Percentiles rank a stretch among this genome's conserved stretches.
phyloP scores from a whole-genome alignment of 2,888 invertebrate species.

The Polydrusus tereticollis region DNA sequence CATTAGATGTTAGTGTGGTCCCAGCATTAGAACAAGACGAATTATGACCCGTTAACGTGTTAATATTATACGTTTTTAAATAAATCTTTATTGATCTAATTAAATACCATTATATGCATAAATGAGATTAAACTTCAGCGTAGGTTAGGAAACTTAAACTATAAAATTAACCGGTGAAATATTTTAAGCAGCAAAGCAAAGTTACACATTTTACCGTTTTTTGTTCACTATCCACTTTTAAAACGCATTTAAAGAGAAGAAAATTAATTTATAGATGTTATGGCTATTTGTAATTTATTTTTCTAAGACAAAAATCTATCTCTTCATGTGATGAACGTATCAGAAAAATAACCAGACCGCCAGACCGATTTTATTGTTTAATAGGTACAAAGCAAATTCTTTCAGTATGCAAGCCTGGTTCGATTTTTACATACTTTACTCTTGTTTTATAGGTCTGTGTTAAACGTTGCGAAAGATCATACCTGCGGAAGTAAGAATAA shows the following conservation, averaged over 20 bases:
- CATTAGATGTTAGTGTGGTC: no score
- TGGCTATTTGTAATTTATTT: slow-evolving; percentile 2
- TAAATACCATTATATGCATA: background rate
- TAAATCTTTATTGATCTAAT: slow-evolving; percentile 6
- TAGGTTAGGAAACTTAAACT: slow-evolving; percentile 3
- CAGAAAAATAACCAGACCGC: background rate
- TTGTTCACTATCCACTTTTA: background rate
- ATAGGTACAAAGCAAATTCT: no score
- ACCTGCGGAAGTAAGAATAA: no score
- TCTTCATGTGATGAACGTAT: background rate
- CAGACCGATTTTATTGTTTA: no score
- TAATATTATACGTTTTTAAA: background rate
- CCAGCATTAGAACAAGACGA: background rate
- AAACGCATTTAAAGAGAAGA: background rate
- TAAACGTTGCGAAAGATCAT: no score
- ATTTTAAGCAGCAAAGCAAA: background rate
- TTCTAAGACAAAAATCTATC: slow-evolving; percentile 1
- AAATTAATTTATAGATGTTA: background rate
- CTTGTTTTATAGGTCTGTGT: no score
- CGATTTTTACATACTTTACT: no score
- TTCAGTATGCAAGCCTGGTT: no score
- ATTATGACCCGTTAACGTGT: background rate
- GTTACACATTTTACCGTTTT: background rate
- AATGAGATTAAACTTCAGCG: background rate
- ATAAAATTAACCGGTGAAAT: background rate